phyloP scores from a whole-genome alignment of 2,888 invertebrate genomes.

The Caenorhabditis sp. region DNA sequence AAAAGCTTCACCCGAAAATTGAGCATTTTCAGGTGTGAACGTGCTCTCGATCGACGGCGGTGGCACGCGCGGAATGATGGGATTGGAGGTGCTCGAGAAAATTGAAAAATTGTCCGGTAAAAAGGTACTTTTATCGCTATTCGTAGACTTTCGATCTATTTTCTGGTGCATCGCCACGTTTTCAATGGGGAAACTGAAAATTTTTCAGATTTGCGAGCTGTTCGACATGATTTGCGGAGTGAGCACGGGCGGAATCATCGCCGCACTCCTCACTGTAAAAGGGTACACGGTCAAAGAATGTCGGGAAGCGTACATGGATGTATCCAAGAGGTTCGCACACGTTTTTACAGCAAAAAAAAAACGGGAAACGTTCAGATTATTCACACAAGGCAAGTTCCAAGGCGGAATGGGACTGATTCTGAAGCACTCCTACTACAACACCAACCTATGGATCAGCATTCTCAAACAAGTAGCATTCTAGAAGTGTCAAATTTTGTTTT shows the following conservation, averaged over 20 bases:
- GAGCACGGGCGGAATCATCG: conserved; percentile 85
- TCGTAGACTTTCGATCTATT: not conserved
- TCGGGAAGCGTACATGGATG: conserved; percentile 79
- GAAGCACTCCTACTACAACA: conserved; percentile 91
- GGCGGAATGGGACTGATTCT: conserved; percentile 68
- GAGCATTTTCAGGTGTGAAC: conserved; percentile 87
- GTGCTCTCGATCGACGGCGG: conserved; percentile 92
- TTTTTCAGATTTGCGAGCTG: conserved; percentile 83
- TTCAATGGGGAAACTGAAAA: not conserved
- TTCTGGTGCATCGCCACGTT: not conserved
- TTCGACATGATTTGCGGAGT: conserved; percentile 87
- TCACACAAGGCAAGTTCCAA: conserved; percentile 60
- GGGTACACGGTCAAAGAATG: conserved; percentile 83
- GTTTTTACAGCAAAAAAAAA: not conserved
- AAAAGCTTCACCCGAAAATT: not conserved
- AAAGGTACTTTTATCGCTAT: conserved; percentile 58
- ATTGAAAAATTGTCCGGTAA: conserved; percentile 84
- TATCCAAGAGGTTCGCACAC: conserved; percentile 82
- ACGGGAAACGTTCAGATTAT: conserved; percentile 35
- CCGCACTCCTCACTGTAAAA: conserved; percentile 85
- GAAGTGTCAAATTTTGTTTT: not conserved
- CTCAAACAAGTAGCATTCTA: conserved; percentile 81
- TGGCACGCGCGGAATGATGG: conserved; percentile 89
- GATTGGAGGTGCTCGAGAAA: conserved; percentile 87
- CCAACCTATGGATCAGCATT: conserved; percentile 87